Evolutionary conservation across 2,797 vertebrate genomes (phyloP), one percentile per base, ranked within the genome.

Genomic region (Anas bernieri): DNA sequence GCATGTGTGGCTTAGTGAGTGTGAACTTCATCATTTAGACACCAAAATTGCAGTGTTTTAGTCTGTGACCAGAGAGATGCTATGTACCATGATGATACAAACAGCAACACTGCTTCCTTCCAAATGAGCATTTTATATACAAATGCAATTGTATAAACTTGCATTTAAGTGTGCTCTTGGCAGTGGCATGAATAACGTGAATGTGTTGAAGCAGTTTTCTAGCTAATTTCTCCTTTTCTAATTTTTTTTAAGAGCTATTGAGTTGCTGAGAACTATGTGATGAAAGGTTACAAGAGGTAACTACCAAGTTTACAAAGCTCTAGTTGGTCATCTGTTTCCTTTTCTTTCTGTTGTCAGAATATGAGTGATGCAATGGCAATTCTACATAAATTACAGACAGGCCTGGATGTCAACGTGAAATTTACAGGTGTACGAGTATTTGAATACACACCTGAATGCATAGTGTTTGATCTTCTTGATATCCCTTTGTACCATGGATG

Each of bases 361-460:
- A 99, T 99, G 99, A 99, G 99, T 35, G 99, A 99, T 83, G 99
- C 99, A 86, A 99, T 99, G 99, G 99, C 99, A 0, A 98, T 99
- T 96, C 96, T 99, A 43, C 99, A 99, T 95, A 99, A 99, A 97
- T 97, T 99, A 52, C 99, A 99, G 97, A 99, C 99, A 0, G 99
- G 99, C 61, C 98, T 99, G 98, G 99, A 99, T 69, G 99, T 99
- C 77, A 99, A 99, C 25, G 99, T 99, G 88, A 99, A 98, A 97
- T 99, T 99, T 93, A 99, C 99, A 7, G 99, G 99, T 17, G 99
- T 99, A 39, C 98, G 99, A 30, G 99, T 99, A 4, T 99, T 99
- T 79, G 99, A 99, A 93, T 99, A 99, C 97, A 99, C 99, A 11
- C 99, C 99, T 7, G 99, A 99, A 96, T 99, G 99, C 98, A 99